Evolutionary conservation across 2,888 invertebrate species (phyloP).

Genomic region (Thyatira batis): DNA sequence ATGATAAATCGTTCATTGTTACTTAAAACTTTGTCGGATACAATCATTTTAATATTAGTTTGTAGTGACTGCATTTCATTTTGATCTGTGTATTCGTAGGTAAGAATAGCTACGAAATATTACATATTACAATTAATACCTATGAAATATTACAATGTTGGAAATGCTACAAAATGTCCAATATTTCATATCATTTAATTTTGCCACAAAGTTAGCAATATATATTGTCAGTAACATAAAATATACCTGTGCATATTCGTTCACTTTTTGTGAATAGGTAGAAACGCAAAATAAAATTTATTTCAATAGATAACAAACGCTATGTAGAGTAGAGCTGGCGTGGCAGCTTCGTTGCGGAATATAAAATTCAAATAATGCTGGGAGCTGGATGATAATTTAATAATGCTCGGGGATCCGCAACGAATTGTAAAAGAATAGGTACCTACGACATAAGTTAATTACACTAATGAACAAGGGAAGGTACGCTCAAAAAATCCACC

Average conservation of each 20-base stretch:
- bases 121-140: too few species aligned
- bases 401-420: constrained; percentile 57
- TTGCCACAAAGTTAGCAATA: too few species aligned
- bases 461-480: constrained; percentile 80
- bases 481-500: constrained; percentile 77
- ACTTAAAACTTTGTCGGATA: too few species aligned
- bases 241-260: not conserved
- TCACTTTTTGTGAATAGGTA: not conserved
- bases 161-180: too few species aligned
- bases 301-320: constrained; percentile 13
- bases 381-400: constrained; percentile 47
- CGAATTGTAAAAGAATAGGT: constrained; percentile 67
- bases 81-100: too few species aligned
- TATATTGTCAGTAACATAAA: too few species aligned
- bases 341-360: not conserved
- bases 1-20: too few species aligned
- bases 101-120: too few species aligned
- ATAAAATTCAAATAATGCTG: constrained; percentile 5
- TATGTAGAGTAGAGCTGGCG: constrained; percentile 7
- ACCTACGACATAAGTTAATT: constrained; percentile 76
- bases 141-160: too few species aligned
- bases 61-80: too few species aligned
- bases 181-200: too few species aligned
- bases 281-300: not conserved
- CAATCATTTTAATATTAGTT: too few species aligned